Conservation (phyloP, 2,888 invertebrate species). For the Pyrochroa serraticornis region DNA sequence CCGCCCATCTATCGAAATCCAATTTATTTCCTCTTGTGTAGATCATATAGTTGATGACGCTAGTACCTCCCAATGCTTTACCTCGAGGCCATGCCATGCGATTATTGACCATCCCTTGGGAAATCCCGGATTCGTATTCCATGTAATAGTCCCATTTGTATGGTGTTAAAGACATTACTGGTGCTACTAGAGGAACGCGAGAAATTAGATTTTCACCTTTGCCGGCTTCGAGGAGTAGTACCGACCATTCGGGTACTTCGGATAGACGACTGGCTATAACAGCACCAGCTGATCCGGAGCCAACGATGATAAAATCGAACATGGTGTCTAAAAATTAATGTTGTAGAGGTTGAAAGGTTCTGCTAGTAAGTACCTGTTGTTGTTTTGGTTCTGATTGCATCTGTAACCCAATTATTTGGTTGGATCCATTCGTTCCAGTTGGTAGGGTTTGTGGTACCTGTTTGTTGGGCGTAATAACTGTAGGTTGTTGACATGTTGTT, state of each 20-base stretch:
- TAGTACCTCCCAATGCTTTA: conserved; percentile 65
- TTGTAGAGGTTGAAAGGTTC: not conserved
- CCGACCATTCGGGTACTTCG: conserved; percentile 51
- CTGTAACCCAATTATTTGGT: too few relatives aligned
- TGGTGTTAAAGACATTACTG: conserved; percentile 49
- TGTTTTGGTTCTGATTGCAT: too few relatives aligned
- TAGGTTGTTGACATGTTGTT: too few relatives aligned
- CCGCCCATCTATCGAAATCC: conserved; percentile 73
- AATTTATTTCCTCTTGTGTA: conserved; percentile 74
- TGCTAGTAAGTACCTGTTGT: too few relatives aligned
- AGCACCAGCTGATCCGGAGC: conserved; percentile 74
- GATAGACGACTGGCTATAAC: conserved; percentile 71
- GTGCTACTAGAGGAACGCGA: conserved; percentile 57
- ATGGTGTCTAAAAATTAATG: conserved; percentile 1
- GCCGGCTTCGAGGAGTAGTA: conserved; percentile 41
- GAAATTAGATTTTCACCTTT: conserved; percentile 50
- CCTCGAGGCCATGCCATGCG: conserved; percentile 61
- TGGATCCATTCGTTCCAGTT: too few relatives aligned
- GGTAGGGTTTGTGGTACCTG: too few relatives aligned
- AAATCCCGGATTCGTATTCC: conserved; percentile 40
- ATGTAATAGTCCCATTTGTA: conserved; percentile 54
- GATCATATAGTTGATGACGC: conserved; percentile 70
- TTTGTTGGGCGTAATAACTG: too few relatives aligned
- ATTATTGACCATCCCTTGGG: conserved; percentile 44
- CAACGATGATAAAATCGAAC: conserved; percentile 73